Conservation (phyloP, 2,113 vertebrate species). For the Meriones unguiculatus region DNA sequence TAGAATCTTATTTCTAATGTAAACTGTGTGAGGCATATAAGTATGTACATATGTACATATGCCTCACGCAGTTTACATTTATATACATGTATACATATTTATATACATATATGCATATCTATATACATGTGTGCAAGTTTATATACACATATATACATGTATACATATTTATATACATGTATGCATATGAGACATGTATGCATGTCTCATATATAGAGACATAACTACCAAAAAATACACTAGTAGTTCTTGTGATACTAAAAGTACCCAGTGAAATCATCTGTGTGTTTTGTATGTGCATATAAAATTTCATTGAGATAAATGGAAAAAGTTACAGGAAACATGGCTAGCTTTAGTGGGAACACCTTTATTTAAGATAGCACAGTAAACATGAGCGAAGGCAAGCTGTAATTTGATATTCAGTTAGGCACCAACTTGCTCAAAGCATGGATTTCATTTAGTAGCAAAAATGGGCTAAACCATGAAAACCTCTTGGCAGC, state of each 20-base stretch:
- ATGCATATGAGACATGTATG: too few relatives aligned
- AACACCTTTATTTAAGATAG: conserved; percentile 51
- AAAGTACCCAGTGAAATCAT: not conserved
- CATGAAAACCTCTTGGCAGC: conserved; percentile 40
- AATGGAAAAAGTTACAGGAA: conserved; percentile 49
- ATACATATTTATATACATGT: too few relatives aligned
- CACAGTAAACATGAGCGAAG: conserved; percentile 40
- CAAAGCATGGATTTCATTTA: conserved; percentile 27
- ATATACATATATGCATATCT: too few relatives aligned
- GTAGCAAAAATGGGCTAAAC: not conserved
- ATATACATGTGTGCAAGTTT: too few relatives aligned
- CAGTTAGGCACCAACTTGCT: not conserved
- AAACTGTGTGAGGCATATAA: not conserved
- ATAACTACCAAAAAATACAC: not conserved
- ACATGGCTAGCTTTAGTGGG: not conserved
- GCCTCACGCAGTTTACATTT: too few relatives aligned
- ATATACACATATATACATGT: too few relatives aligned
- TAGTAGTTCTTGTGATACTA: conserved; percentile 29
- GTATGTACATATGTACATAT: not conserved
- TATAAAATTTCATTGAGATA: not conserved
- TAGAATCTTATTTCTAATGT: conserved; percentile 16
- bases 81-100: too few relatives aligned
- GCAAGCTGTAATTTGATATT: not conserved
- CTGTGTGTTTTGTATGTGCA: not conserved
- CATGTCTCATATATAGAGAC: not conserved